phyloP scores from a whole-genome alignment of 2,888 invertebrate species.

The Chymomyza procnemis region DNA sequence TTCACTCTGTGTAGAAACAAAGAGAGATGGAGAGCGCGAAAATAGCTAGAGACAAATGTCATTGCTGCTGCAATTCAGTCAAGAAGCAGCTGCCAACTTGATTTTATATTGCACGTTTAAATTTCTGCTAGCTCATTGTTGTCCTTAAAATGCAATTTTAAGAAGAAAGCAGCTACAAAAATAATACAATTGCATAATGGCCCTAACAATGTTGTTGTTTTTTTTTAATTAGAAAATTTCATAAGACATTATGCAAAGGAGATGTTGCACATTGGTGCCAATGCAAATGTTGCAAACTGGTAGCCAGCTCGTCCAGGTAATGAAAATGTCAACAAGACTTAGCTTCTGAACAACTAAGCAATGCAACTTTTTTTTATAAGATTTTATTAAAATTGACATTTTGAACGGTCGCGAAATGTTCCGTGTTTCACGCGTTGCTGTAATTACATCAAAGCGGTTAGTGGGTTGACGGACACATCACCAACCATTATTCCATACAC shows the following conservation, averaged over 20 bases:
- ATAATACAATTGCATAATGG: background rate
- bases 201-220: background rate
- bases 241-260: background rate
- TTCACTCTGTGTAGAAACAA: background rate
- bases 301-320: conserved; percentile 33
- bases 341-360: conserved; percentile 31
- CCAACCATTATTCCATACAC: background rate
- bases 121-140: background rate
- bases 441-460: background rate
- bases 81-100: background rate
- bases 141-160: background rate
- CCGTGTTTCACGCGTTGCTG: background rate
- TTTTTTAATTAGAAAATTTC: background rate
- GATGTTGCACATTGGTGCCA: background rate
- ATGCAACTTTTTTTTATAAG: conserved; percentile 36
- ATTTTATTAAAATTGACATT: conserved; percentile 66
- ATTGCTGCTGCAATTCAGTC: background rate
- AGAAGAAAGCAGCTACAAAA: background rate
- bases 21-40: background rate
- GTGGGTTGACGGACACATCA: no score
- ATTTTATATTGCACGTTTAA: background rate
- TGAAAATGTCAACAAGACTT: conserved; percentile 62
- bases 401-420: conserved; percentile 54
- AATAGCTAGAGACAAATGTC: background rate
- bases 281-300: background rate